A percentile compares a stretch with the other conserved stretches of the same genome.
Conservation (phyloP, 1,140 invertebrate genomes). For the Dendroctonus valens region DNA sequence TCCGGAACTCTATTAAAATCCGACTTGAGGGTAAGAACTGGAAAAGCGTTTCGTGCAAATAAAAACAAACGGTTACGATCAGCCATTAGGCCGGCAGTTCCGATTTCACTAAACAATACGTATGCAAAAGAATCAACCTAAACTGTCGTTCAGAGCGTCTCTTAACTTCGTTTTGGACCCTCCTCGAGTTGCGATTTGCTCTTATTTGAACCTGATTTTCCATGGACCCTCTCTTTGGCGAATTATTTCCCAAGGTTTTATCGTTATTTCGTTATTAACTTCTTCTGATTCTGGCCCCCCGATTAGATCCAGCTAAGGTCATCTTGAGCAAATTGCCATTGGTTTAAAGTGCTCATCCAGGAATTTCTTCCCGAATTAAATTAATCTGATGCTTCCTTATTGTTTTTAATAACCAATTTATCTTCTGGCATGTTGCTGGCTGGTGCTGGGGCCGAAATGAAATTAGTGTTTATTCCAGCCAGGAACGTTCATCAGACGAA, state of each 20-base stretch:
- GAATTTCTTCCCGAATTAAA: not conserved
- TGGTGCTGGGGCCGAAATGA: not conserved
- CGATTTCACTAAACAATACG: conserved; percentile 12
- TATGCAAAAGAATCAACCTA: conserved; percentile 10
- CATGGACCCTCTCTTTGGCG: too few species aligned
- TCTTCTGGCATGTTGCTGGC: not conserved
- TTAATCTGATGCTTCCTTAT: conserved; percentile 13
- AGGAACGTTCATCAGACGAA: not conserved
- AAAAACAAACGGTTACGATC: conserved; percentile 11
- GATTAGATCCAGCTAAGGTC: too few species aligned
- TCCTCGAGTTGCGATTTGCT: too few species aligned
- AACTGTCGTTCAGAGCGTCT: conserved; percentile 3
- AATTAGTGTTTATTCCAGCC: not conserved
- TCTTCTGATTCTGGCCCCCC: too few species aligned
- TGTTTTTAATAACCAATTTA: conserved; percentile 15
- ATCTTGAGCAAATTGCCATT: too few species aligned
- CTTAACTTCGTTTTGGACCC: not conserved
- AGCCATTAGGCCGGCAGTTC: conserved; percentile 1
- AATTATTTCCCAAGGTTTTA: too few species aligned
- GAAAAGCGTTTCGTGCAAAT: conserved; percentile 4
- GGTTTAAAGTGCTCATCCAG: too few species aligned
- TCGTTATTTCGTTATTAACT: too few species aligned
- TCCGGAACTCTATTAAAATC: too few species aligned
- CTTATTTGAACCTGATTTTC: too few species aligned
- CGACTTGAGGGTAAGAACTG: too few species aligned